These are phyloP conservation scores for Channallabes apus DNA, from an alignment of 2,797 vertebrate species.

Conservation along the genomic window DNA sequence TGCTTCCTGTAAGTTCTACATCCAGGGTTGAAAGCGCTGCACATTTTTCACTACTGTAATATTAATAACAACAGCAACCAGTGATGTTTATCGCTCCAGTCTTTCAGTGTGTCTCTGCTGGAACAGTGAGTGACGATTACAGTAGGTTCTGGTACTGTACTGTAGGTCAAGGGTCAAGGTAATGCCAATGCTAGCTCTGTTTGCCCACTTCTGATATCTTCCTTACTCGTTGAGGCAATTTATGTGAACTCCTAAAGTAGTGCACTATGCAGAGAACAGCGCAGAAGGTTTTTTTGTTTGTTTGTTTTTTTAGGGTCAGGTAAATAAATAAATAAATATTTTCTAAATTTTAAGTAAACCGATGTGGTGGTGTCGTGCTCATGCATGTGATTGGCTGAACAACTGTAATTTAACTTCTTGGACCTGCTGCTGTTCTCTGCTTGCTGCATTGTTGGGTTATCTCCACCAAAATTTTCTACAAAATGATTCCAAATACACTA, in stretches of 20 bases:
- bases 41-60: constrained; percentile 60
- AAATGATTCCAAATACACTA: constrained; percentile 2
- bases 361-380: neutral
- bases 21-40: constrained; percentile 66
- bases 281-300: no score
- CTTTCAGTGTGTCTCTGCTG: constrained; percentile 67
- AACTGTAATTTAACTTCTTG: neutral
- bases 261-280: constrained; percentile 6
- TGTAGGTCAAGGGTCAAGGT: constrained; percentile 89
- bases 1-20: constrained; percentile 72
- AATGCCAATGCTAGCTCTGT: constrained; percentile 82
- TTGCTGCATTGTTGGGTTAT: constrained; percentile 1
- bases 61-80: constrained; percentile 49
- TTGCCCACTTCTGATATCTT: constrained; percentile 62
- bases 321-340: neutral
- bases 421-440: neutral
- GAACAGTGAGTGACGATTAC: constrained; percentile 99
- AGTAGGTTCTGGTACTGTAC: constrained; percentile 94
- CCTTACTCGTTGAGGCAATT: neutral
- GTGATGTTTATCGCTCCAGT: constrained; percentile 54
- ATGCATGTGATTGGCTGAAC: neutral
- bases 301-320: no score
- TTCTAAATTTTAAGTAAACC: neutral
- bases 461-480: neutral
- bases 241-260: neutral